Evolutionary conservation across 2,888 invertebrate species (phyloP).

Genomic region (Chalcis sispes): DNA sequence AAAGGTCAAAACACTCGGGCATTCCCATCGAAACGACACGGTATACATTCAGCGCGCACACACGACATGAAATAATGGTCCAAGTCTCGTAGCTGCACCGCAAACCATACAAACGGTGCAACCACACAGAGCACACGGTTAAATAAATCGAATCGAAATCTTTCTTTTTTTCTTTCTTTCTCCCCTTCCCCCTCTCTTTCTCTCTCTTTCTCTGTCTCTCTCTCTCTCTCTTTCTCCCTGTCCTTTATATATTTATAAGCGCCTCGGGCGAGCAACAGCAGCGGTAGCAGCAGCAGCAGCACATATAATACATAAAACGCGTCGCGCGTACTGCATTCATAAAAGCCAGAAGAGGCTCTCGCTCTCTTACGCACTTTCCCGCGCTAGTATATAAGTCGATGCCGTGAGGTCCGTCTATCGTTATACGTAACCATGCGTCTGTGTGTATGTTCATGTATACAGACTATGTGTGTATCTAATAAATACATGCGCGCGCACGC

Average conservation of each 20-base stretch:
- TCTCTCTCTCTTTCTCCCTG: slow-evolving; percentile 30
- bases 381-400: background rate
- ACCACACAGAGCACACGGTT: background rate
- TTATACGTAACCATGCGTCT: no score
- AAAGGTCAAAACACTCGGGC: no score
- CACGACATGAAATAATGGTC: no score
- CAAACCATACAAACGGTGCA: no score
- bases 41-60: no score
- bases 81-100: no score
- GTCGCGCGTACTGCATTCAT: slow-evolving; percentile 70
- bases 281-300: slow-evolving; percentile 63
- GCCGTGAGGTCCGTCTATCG: slow-evolving; percentile 22
- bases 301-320: slow-evolving; percentile 56
- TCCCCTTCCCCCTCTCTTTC: background rate
- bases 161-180: background rate
- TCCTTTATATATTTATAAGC: slow-evolving; percentile 71
- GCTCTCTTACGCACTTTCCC: slow-evolving; percentile 36
- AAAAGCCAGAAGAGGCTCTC: slow-evolving; percentile 62
- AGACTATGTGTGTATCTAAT: no score
- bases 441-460: no score
- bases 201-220: background rate
- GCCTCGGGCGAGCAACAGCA: slow-evolving; percentile 65
- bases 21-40: no score
- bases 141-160: slow-evolving; percentile 38
- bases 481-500: background rate